Evolutionary conservation across 2,888 invertebrate genomes (phyloP).

Genomic region (Apoderus coryli): DNA sequence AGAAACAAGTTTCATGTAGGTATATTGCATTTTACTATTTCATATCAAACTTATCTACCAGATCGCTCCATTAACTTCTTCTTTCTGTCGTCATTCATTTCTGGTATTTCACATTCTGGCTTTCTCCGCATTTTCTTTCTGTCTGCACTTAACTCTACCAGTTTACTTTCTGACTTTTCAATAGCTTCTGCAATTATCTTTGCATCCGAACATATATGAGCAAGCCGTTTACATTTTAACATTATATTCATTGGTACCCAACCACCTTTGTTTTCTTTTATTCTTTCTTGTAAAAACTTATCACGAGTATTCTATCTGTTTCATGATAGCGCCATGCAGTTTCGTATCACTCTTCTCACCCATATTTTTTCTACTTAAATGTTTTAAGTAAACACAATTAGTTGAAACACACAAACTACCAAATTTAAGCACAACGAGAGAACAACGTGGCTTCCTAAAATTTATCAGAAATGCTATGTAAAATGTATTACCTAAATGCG

Average conservation of each 20-base stretch:
- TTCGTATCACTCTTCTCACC: constrained; percentile 37
- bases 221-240: constrained; percentile 77
- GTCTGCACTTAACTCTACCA: constrained; percentile 53
- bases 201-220: constrained; percentile 51
- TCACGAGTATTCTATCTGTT: constrained; percentile 65
- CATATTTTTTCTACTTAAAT: constrained; percentile 19
- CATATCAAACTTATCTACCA: too few species aligned
- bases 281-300: constrained; percentile 81
- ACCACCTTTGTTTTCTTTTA: constrained; percentile 72
- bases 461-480: too few species aligned
- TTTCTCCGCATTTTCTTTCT: constrained; percentile 53
- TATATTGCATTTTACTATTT: too few species aligned
- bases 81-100: constrained; percentile 69
- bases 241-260: constrained; percentile 81
- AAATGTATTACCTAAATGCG: too few species aligned
- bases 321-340: too few species aligned
- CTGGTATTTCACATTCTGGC: constrained; percentile 63
- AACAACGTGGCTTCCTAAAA: too few species aligned
- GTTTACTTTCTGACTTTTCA: constrained; percentile 52
- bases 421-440: too few species aligned
- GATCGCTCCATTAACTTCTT: constrained; percentile 63
- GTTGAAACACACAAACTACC: too few species aligned
- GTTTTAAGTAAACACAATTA: too few species aligned
- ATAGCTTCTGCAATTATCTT: constrained; percentile 60
- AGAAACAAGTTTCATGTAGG: too few species aligned